phyloP scores from a whole-genome alignment of 2,113 vertebrate species.

The Mesitornis unicolor region DNA sequence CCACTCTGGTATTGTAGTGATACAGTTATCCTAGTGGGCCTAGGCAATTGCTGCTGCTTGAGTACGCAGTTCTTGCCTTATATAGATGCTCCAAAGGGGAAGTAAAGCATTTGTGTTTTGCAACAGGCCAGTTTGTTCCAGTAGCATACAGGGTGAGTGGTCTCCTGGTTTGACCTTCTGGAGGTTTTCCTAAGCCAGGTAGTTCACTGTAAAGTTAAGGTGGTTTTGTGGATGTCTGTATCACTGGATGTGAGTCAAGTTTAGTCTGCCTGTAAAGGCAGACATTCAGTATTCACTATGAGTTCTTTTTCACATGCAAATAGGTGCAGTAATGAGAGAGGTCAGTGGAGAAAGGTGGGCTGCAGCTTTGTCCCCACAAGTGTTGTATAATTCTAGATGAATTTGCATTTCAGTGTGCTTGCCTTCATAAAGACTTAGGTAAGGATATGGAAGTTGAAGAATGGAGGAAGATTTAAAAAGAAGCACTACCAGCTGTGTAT shows the following conservation, averaged over 20 bases:
- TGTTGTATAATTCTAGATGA: neutral
- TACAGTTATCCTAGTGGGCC: neutral
- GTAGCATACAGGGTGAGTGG: neutral
- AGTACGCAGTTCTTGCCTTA: conserved; percentile 29
- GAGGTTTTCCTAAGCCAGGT: neutral
- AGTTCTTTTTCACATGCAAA: neutral
- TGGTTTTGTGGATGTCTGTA: neutral
- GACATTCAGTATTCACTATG: neutral
- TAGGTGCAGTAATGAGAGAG: neutral
- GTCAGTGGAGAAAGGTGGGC: neutral
- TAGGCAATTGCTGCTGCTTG: neutral
- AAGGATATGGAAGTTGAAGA: neutral
- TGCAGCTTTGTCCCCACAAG: neutral
- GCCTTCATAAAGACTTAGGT: neutral
- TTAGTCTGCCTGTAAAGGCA: neutral
- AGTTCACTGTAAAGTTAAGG: neutral
- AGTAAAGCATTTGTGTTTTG: neutral
- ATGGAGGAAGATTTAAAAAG: neutral
- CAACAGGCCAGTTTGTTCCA: neutral
- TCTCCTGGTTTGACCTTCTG: neutral
- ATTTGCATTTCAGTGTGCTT: neutral
- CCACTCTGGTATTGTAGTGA: neutral
- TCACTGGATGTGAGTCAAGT: neutral
- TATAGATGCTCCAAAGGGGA: conserved; percentile 31
- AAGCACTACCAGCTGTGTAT: neutral